Conservation (phyloP, 1,140 invertebrate genomes). For the Drosophila ficusphila region DNA sequence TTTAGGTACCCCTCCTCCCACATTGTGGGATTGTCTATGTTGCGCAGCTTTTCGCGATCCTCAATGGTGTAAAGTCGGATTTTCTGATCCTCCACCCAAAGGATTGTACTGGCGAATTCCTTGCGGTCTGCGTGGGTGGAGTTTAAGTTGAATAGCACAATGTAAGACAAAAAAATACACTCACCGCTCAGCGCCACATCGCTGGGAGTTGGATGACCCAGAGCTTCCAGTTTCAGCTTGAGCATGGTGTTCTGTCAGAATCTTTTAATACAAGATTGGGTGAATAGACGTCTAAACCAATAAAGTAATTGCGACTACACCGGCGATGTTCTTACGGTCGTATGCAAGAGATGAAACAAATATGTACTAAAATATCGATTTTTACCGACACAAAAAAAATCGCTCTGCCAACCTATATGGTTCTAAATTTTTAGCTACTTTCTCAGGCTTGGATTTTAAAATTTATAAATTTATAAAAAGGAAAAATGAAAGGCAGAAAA, state of each 20-base stretch:
- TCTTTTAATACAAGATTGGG: constrained; percentile 32
- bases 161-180: neutral
- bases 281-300: too few relatives aligned
- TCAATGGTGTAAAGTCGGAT: constrained; percentile 95
- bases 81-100: constrained; percentile 98
- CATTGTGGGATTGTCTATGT: constrained; percentile 84
- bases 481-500: too few relatives aligned
- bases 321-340: too few relatives aligned
- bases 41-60: constrained; percentile 89
- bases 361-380: too few relatives aligned
- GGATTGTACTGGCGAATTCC: constrained; percentile 91
- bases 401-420: too few relatives aligned
- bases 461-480: too few relatives aligned
- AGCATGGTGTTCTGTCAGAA: constrained; percentile 34
- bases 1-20: constrained; percentile 91
- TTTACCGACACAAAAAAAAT: too few relatives aligned
- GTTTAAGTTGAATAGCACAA: too few relatives aligned
- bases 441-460: too few relatives aligned
- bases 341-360: neutral
- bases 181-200: constrained; percentile 53
- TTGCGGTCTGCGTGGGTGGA: constrained; percentile 87
- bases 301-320: too few relatives aligned
- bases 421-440: too few relatives aligned
- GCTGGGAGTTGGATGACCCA: constrained; percentile 89
- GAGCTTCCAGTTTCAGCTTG: constrained; percentile 78